Percentiles rank a stretch among this genome's conserved stretches.
These are phyloP conservation scores for Tetheella fluctuosa DNA, from an alignment of 2,888 invertebrate genomes.

Conservation along the genomic window DNA sequence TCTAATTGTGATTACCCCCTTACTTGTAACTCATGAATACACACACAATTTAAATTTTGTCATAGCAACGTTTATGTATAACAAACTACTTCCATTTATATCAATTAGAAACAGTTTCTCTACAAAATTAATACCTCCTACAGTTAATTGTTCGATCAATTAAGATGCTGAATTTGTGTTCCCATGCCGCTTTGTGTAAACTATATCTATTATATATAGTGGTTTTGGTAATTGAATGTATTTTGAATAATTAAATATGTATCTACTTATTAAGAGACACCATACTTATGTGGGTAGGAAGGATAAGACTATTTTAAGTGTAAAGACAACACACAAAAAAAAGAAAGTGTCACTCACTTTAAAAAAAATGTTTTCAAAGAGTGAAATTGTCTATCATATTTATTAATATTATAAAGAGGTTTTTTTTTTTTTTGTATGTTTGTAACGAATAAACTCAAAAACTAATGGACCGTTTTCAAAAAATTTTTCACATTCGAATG, in stretches of 20 bases:
- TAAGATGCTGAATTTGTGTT: slow-evolving; percentile 28
- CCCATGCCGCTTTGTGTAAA: slow-evolving; percentile 6
- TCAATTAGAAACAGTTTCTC: slow-evolving; percentile 32
- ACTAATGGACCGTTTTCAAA: too few species aligned
- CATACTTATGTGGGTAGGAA: too few species aligned
- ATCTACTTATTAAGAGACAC: too few species aligned
- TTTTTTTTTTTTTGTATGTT: too few species aligned
- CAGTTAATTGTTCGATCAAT: slow-evolving; percentile 40
- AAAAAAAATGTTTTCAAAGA: too few species aligned
- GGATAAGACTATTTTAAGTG: too few species aligned
- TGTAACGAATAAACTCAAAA: too few species aligned
- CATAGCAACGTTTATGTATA: slow-evolving; percentile 30
- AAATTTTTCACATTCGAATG: too few species aligned
- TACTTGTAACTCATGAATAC: slow-evolving; percentile 22
- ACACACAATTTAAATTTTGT: slow-evolving; percentile 27
- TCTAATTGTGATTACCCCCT: not conserved
- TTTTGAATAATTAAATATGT: not conserved
- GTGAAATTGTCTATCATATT: too few species aligned
- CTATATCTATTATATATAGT: slow-evolving; percentile 13
- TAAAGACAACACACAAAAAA: too few species aligned
- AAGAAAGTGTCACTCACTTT: too few species aligned
- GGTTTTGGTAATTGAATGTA: slow-evolving; percentile 27
- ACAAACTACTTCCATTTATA: slow-evolving; percentile 35
- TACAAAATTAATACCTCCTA: slow-evolving; percentile 27
- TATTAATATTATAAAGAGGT: too few species aligned